Conservation (phyloP, 2,888 invertebrate genomes). For the Acleris emargana region DNA sequence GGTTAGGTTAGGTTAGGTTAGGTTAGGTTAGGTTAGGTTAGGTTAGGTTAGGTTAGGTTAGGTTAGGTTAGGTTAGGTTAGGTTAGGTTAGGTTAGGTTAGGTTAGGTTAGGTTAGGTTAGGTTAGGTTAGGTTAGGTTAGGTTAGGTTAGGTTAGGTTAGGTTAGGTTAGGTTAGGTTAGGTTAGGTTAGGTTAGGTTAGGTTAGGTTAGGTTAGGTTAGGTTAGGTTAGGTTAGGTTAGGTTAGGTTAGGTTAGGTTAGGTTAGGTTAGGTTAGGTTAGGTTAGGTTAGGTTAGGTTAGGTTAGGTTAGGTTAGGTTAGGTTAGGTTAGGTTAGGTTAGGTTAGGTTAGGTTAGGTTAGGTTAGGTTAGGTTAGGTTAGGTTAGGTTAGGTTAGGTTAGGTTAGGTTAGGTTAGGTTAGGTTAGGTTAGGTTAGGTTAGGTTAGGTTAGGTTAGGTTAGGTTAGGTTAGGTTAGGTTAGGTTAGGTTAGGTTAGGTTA, state of each 20-base stretch:
- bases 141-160: conserved; percentile 10
- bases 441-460: conserved; percentile 26
- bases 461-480: conserved; percentile 26
- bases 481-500: conserved; percentile 38
- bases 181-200: conserved; percentile 6
- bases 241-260: conserved; percentile 15
- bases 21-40: too few species aligned
- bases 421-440: conserved; percentile 26
- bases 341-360: conserved; percentile 15
- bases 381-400: conserved; percentile 26
- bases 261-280: conserved; percentile 15
- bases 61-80: too few species aligned
- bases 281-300: conserved; percentile 15
- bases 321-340: conserved; percentile 15
- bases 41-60: too few species aligned
- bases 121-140: conserved; percentile 10
- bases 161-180: conserved; percentile 11
- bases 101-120: too few species aligned
- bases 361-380: conserved; percentile 7
- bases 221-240: conserved; percentile 15
- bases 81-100: too few species aligned
- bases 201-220: conserved; percentile 10
- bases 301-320: conserved; percentile 15
- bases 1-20: too few species aligned
- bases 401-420: conserved; percentile 26